A percentile compares a stretch with the other conserved stretches of the same genome.
Conservation (phyloP, 1,140 invertebrate species). For the Chironomus tepperi region DNA sequence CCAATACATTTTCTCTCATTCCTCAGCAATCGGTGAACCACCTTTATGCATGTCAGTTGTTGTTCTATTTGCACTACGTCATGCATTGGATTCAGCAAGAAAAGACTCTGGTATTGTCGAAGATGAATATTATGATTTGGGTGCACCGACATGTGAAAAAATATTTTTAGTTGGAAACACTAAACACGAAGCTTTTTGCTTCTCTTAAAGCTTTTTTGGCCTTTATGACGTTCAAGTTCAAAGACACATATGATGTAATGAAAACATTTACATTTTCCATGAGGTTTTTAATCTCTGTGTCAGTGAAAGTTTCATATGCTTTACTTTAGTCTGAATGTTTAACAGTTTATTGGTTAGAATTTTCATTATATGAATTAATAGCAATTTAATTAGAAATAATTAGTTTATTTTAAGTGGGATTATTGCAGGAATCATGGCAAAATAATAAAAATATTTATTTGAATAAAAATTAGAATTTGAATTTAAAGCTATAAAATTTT, state of each 20-base stretch:
- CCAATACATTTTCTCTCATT: conserved; percentile 10
- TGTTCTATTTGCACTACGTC: conserved; percentile 60
- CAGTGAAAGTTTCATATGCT: not conserved
- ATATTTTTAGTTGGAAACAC: conserved; percentile 32
- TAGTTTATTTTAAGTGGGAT: too few relatives aligned
- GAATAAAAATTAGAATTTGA: too few relatives aligned
- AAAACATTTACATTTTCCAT: too few relatives aligned
- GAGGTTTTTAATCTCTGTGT: not conserved
- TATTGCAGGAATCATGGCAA: too few relatives aligned
- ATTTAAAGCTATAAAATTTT: too few relatives aligned
- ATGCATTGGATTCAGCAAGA: conserved; percentile 59
- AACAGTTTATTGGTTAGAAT: not conserved
- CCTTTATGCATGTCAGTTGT: conserved; percentile 57
- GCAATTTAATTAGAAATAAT: too few relatives aligned
- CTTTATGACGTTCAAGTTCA: not conserved
- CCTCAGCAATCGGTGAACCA: conserved; percentile 67
- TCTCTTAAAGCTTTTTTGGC: not conserved
- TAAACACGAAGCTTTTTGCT: not conserved
- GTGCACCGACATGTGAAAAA: conserved; percentile 42
- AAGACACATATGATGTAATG: not conserved
- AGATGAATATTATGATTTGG: conserved; percentile 43
- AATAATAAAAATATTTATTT: too few relatives aligned
- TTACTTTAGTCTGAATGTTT: not conserved
- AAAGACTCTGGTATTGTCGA: conserved; percentile 44
- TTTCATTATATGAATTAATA: not conserved